These are phyloP conservation scores for Xiphophorus couchianus DNA, from an alignment of 2,113 vertebrate genomes.

Conservation along the genomic window DNA sequence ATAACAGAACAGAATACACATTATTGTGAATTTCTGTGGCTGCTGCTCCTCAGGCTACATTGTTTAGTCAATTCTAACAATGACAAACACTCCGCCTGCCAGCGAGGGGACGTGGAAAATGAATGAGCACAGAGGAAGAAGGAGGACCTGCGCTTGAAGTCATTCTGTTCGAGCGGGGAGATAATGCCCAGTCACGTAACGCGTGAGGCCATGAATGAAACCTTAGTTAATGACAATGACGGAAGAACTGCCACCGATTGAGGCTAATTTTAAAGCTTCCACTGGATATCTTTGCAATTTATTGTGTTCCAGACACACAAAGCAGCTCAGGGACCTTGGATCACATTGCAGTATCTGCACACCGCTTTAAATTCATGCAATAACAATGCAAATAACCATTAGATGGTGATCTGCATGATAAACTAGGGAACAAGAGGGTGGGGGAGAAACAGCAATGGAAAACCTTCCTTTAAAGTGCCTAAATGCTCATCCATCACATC, in stretches of 20 bases:
- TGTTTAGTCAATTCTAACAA: background rate
- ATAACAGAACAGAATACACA: background rate
- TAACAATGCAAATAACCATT: conserved; percentile 14
- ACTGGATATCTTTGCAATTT: background rate
- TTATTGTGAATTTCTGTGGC: background rate
- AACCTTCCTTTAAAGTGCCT: background rate
- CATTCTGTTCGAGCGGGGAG: background rate
- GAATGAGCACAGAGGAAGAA: conserved; percentile 2
- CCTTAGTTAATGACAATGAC: background rate
- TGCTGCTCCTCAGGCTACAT: background rate
- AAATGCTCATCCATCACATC: background rate
- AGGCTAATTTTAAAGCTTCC: background rate
- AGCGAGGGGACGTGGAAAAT: background rate
- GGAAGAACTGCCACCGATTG: background rate
- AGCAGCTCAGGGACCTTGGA: background rate
- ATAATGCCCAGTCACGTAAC: background rate
- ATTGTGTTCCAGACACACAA: background rate
- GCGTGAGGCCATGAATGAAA: background rate
- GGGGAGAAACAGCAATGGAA: background rate
- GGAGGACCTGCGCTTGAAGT: background rate
- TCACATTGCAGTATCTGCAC: background rate
- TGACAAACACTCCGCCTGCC: background rate
- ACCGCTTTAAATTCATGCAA: background rate
- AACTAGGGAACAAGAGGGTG: background rate
- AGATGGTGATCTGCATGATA: conserved; percentile 7